These are phyloP conservation scores for Pituophis catenifer DNA, from an alignment of 2,113 vertebrate genomes.

Conservation along the genomic window DNA sequence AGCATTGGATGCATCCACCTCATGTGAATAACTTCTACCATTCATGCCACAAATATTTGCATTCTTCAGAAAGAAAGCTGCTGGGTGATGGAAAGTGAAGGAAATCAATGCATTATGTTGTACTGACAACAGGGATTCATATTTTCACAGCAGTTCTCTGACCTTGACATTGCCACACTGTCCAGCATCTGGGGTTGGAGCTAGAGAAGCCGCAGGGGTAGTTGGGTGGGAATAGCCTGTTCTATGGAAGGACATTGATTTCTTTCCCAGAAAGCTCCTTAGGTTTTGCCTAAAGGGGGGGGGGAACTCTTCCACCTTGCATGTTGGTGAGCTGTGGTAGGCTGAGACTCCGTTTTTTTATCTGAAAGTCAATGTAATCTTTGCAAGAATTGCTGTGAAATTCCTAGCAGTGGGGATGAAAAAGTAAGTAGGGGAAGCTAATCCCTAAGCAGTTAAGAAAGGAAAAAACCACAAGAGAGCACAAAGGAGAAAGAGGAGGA, in stretches of 20 bases:
- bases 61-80: not conserved
- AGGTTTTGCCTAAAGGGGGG: constrained; percentile 49
- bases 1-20: not conserved
- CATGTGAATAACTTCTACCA: not conserved
- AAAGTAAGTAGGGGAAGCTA: constrained; percentile 54
- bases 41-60: not conserved
- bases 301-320: constrained; percentile 33
- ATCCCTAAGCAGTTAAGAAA: constrained; percentile 50
- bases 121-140: constrained; percentile 39
- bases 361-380: constrained; percentile 66
- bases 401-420: constrained; percentile 46
- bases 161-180: constrained; percentile 46
- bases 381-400: constrained; percentile 59
- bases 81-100: not conserved
- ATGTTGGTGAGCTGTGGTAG: constrained; percentile 62
- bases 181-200: constrained; percentile 36
- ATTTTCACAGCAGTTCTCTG: constrained; percentile 44
- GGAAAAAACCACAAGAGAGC: constrained; percentile 20
- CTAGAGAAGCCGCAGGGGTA: not conserved
- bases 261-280: constrained; percentile 49
- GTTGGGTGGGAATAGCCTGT: constrained; percentile 6
- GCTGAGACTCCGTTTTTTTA: constrained; percentile 55
- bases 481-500: constrained; percentile 19
- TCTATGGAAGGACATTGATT: constrained; percentile 27
- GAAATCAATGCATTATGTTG: constrained; percentile 28